These are phyloP conservation scores for Taenaris catops DNA, from an alignment of 2,888 invertebrate species.

Conservation along the genomic window DNA sequence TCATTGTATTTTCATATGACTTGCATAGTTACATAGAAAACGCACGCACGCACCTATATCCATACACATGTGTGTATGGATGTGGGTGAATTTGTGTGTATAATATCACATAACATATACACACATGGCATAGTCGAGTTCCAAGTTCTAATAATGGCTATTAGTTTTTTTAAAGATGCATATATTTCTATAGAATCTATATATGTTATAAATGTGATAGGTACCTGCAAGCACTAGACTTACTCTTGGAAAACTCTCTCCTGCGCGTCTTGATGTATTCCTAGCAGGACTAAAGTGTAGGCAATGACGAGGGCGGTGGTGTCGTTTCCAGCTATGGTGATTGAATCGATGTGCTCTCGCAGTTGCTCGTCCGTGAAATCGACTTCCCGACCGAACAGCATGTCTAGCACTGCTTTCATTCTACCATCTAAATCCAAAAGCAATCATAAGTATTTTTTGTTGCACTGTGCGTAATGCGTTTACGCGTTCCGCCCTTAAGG, in stretches of 20 bases:
- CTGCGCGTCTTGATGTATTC: conserved; percentile 54
- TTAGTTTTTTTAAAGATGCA: no score
- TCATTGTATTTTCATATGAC: no score
- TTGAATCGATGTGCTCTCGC: conserved; percentile 80
- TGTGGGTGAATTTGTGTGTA: no score
- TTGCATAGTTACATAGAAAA: no score
- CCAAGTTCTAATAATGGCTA: no score
- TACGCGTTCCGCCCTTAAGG: conserved; percentile 1
- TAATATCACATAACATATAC: no score
- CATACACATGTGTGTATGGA: no score
- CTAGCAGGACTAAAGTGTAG: conserved; percentile 64
- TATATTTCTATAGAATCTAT: no score
- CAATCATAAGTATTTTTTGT: background rate
- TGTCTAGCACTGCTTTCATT: conserved; percentile 29
- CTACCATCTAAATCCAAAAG: conserved; percentile 49
- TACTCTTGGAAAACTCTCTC: conserved; percentile 49
- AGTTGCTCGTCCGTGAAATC: conserved; percentile 76
- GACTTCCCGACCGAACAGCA: conserved; percentile 54
- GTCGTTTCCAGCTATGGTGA: conserved; percentile 79
- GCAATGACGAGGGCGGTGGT: conserved; percentile 70
- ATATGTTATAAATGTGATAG: no score
- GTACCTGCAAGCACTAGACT: conserved; percentile 26
- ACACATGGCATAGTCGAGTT: no score
- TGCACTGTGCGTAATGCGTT: background rate
- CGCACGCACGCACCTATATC: no score